Conservation (phyloP, 2,113 vertebrate genomes). For the Meriones unguiculatus region DNA sequence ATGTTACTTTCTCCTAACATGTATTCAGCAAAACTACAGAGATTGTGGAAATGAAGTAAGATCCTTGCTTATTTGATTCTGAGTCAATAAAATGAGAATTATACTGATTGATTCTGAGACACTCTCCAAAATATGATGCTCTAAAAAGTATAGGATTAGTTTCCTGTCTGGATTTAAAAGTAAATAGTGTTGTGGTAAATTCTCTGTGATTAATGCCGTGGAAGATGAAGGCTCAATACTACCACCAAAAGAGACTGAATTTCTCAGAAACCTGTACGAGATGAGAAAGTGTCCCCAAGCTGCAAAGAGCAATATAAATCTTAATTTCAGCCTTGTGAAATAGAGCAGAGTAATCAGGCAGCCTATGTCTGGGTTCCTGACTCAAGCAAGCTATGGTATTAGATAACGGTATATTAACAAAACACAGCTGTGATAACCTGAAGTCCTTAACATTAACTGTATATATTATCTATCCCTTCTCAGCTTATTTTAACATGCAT, state of each 20-base stretch:
- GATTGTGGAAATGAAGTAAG: neutral
- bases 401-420: neutral
- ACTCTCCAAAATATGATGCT: neutral
- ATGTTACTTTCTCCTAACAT: neutral
- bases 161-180: neutral
- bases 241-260: neutral
- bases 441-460: neutral
- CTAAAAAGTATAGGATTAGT: neutral
- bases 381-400: neutral
- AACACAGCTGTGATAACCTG: neutral
- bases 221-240: neutral
- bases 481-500: neutral
- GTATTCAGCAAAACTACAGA: neutral
- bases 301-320: neutral
- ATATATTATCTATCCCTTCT: neutral
- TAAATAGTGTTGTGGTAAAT: neutral
- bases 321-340: neutral
- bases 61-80: neutral
- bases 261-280: neutral
- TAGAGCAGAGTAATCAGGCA: too few relatives aligned
- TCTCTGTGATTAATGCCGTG: neutral
- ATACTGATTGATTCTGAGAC: neutral
- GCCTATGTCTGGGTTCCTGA: neutral
- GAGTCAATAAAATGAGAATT: neutral
- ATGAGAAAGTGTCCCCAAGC: neutral